Percentiles rank a stretch among this genome's conserved stretches.
Conservation (phyloP, 2,888 invertebrate species). For the Diplazon laetatorius region DNA sequence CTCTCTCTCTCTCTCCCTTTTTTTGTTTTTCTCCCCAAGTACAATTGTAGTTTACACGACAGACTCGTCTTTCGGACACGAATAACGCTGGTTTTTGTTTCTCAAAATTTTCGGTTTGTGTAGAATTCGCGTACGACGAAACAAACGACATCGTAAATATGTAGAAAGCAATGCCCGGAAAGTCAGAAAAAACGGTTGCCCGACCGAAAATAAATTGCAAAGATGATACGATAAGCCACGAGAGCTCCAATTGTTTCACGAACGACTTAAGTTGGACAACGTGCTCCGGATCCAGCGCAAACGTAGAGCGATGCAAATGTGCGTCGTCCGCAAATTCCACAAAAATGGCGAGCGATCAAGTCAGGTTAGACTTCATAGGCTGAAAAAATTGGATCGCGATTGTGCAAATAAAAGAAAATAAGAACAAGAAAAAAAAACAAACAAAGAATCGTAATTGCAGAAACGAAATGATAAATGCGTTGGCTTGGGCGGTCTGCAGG, state of each 20-base stretch:
- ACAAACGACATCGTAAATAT: conserved; percentile 18
- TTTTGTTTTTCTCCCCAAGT: no score
- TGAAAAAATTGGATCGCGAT: background rate
- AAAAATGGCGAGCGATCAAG: conserved; percentile 59
- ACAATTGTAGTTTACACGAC: no score
- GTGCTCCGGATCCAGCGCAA: conserved; percentile 18
- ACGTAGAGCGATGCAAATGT: background rate
- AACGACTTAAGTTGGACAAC: conserved; percentile 18
- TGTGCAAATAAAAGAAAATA: background rate
- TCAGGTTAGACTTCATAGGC: conserved; percentile 67
- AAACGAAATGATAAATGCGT: conserved; percentile 70
- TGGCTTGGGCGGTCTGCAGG: conserved; percentile 73
- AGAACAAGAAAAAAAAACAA: background rate
- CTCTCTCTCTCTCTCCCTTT: no score
- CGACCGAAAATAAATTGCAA: conserved; percentile 4
- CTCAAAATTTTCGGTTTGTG: background rate
- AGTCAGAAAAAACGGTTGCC: background rate
- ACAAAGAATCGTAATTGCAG: conserved; percentile 57
- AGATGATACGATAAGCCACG: background rate
- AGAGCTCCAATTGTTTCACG: conserved; percentile 10
- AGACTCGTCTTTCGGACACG: no score
- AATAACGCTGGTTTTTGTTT: no score
- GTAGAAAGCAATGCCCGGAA: conserved; percentile 30
- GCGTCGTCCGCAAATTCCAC: conserved; percentile 8
- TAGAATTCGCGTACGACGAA: background rate